Base-by-base conservation (phyloP, 53 echinoderm and acorn worm genomes). In the Paracentrotus lividus region DNA sequence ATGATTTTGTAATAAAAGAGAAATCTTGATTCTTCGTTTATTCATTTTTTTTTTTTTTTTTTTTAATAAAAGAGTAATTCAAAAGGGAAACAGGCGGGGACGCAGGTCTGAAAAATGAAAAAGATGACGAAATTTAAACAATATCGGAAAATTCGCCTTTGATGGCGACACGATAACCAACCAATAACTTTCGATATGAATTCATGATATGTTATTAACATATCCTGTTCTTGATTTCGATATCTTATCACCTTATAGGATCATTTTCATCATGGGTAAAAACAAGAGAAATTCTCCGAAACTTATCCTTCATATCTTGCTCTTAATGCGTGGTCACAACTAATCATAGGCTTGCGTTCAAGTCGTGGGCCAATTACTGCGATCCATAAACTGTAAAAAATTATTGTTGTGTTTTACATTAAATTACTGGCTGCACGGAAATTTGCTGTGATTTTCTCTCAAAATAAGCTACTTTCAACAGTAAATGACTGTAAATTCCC, bases 161-260 rank as follows among this genome's bases (percentile, higher is more conserved):
- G 40, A 72, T 72, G 72, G 72, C 72, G 72, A 40, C 72, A 72
- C 15, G 72, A 72, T 64, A 29, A 64, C 64, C 31, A 29, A 2
- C 38, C 72, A 15, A 72, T 72, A 36, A 38, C 72, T 36, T 38
- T 72, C 72, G 72, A 40, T 72, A 72, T 72, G 36, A 72, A 33
- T 4, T n/a, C 59, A 59, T 59, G 59, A 59, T 67, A 33, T 67
- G 67, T 32, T 67, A 67, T 32, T 29, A 27, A 72, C 40, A 72
- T 61, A 61, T 40, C 38, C 5, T 72, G 38, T 5, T 40, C 40
- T 18, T 38, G 72, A 40, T 72, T 72, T 72, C 36, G 20, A 40
- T 38, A 72, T 72, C 36, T n/a, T n/a, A n/a, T n/a, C 16, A 16
- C 21, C 18, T 72, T 72, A 72, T 72, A 31, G 10, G 3, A 51